Evolutionary conservation across 2,113 vertebrate species (phyloP), one percentile per base, ranked within the genome.

Genomic region (Halichoerus grypus): DNA sequence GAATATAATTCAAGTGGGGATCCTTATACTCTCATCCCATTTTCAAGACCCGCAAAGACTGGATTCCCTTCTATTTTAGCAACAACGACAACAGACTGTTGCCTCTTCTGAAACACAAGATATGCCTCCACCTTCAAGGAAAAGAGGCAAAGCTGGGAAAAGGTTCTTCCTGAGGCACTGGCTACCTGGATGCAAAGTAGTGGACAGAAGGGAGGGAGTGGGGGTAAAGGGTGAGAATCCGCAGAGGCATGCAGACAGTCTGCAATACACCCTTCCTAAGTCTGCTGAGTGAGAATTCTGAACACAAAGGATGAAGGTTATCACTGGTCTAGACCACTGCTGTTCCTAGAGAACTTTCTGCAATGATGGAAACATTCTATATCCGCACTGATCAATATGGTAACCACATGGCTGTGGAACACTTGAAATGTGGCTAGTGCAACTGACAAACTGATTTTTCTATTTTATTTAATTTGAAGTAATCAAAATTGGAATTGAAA

Each of bases 21-120:
- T 81, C 71, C 26, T 84, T 59, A 53, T 61, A 72, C n/a, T 18
- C 9, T 46, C 8, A 33, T 26, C 61, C 61, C 51, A 71, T 24
- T 96, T 95, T 63, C 46, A 95, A 77, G 51, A 36, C 18, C 36
- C 4, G 28, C 49, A 13, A 89, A 94, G 28, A 83, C 36, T 74
- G 33, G 61, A 80, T 11, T 93, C 69, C 51, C 49, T 92, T 82
- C 33, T 92, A 67, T 80, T 63, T 97, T 67, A 83, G 67, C 80
- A 77, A 88, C 28, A 74, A 74, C 81, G n/a, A 77, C 28, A 95
- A 91, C 7, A 67, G 39, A 79, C 14, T 59, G 26, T 7, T 36
- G n/a, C 39, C 88, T 87, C 67, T 59, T 94, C 67, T 91, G 53
- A 82, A 90, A 96, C 15, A 49, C 14, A 57, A 57, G 21, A 82